phyloP scores from a whole-genome alignment of 2,797 vertebrate species.

The Austrolebias charrua region DNA sequence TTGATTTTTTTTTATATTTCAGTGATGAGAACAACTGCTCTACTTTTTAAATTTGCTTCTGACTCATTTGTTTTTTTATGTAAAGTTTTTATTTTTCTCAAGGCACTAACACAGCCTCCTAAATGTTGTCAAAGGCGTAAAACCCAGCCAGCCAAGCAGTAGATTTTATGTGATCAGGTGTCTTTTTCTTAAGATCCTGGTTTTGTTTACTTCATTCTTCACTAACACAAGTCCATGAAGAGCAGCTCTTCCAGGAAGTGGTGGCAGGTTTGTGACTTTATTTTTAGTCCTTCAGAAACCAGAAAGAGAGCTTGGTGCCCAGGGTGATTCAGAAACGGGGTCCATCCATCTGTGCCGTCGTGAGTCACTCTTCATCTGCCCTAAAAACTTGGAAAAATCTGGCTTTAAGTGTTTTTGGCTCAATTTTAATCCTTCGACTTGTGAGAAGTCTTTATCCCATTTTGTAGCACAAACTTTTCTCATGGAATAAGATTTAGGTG shows the following conservation, averaged over 20 bases:
- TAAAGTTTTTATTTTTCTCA: neutral
- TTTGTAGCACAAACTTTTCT: no score
- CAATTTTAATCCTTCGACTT: neutral
- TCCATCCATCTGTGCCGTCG: neutral
- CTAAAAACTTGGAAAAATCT: neutral
- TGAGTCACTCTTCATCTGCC: constrained; percentile 4
- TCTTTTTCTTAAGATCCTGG: neutral
- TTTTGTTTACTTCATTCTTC: neutral
- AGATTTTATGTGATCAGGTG: no score
- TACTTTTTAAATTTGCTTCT: neutral
- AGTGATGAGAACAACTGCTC: neutral
- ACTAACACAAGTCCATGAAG: neutral
- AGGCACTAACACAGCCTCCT: neutral
- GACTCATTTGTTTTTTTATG: no score
- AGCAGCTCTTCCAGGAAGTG: neutral
- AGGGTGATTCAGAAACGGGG: neutral
- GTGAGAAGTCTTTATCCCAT: neutral
- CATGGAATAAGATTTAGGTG: no score
- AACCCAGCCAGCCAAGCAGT: no score
- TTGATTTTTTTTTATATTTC: no score
- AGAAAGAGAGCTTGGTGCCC: neutral
- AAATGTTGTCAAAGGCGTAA: no score
- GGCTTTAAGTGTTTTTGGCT: neutral
- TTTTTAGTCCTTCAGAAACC: neutral
- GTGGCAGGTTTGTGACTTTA: neutral